phyloP scores from a whole-genome alignment of 2,888 invertebrate species.

The Drosophila hamatofila region DNA sequence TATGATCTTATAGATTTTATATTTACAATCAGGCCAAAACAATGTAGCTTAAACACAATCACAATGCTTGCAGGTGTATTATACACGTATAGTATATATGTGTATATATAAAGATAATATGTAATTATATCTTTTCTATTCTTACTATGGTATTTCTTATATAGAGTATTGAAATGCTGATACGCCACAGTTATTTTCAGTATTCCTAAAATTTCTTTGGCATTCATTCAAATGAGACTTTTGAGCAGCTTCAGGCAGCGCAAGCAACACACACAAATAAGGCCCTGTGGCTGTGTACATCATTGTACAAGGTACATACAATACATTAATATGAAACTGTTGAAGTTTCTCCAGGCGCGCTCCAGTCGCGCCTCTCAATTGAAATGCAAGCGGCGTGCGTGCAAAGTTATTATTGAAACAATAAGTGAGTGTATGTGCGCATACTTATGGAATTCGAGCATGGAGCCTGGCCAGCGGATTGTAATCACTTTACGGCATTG shows the following conservation, averaged over 20 bases:
- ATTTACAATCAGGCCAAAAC: no score
- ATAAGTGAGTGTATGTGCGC: conserved; percentile 25
- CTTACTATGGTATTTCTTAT: no score
- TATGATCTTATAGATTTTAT: no score
- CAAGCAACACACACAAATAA: conserved; percentile 31
- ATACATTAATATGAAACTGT: conserved; percentile 57
- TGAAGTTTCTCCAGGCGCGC: conserved; percentile 48
- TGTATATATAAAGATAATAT: no score
- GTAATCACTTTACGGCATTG: conserved; percentile 28
- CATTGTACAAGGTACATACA: conserved; percentile 37
- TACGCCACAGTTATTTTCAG: neutral
- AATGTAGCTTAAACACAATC: no score
- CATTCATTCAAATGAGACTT: conserved; percentile 62
- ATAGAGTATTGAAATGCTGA: neutral
- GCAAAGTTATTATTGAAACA: conserved; percentile 65
- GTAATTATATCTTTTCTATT: no score
- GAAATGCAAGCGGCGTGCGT: conserved; percentile 54
- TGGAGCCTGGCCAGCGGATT: conserved; percentile 19
- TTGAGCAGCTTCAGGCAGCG: conserved; percentile 55
- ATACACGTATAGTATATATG: no score
- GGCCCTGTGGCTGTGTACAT: conserved; percentile 7
- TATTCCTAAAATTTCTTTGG: conserved; percentile 28
- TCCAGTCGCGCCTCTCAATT: conserved; percentile 48
- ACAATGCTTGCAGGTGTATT: no score
- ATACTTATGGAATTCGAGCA: conserved; percentile 21